phyloP scores from a whole-genome alignment of 2,797 vertebrate genomes.

The Orestias chungarensis region DNA sequence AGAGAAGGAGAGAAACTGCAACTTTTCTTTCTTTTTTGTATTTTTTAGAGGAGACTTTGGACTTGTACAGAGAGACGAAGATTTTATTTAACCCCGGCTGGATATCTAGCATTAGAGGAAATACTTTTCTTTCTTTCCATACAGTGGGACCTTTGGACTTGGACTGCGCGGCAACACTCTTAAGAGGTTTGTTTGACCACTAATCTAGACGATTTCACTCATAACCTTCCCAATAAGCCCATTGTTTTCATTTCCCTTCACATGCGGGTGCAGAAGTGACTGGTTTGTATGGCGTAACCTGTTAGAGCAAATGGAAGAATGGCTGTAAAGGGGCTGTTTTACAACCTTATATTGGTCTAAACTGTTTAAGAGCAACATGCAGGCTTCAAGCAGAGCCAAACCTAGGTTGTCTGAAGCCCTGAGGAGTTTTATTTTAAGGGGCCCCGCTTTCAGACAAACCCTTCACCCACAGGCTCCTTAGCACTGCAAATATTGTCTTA shows the following conservation, averaged over 20 bases:
- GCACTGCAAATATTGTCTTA: neutral
- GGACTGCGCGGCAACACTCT: conserved; percentile 52
- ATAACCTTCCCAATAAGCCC: conserved; percentile 28
- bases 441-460: neutral
- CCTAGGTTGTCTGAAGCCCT: neutral
- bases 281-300: neutral
- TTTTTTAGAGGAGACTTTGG: conserved; percentile 34
- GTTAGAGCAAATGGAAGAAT: conserved; percentile 12
- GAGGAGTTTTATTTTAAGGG: neutral
- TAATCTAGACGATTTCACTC: conserved; percentile 52
- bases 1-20: conserved; percentile 30
- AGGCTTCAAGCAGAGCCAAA: neutral
- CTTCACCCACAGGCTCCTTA: neutral
- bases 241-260: conserved; percentile 47
- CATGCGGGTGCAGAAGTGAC: neutral
- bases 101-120: conserved; percentile 53
- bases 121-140: conserved; percentile 43
- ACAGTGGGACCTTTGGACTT: conserved; percentile 69
- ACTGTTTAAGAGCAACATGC: neutral
- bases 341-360: neutral
- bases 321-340: neutral
- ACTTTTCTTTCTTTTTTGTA: conserved; percentile 33
- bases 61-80: conserved; percentile 30
- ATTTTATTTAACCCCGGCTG: conserved; percentile 49
- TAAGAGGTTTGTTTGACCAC: conserved; percentile 78